These are phyloP conservation scores for Rhagophthalmus giganteus DNA, from an alignment of 2,888 invertebrate species.

Conservation along the genomic window DNA sequence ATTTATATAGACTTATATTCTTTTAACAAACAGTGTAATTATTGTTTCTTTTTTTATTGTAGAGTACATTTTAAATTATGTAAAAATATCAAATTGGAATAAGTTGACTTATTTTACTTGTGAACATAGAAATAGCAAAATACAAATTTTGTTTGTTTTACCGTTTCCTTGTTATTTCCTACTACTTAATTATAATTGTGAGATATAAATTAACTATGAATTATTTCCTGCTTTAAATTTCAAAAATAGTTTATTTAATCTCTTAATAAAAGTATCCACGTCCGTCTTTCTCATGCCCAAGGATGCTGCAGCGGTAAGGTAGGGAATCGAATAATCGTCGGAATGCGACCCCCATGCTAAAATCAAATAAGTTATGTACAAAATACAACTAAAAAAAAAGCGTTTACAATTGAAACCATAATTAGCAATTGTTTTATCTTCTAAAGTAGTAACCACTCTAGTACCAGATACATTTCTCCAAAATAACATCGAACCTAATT, in stretches of 20 bases:
- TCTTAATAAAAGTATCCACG: slow-evolving; percentile 68
- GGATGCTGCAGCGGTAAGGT: slow-evolving; percentile 74
- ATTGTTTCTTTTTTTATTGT: no score
- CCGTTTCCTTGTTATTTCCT: no score
- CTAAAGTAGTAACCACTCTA: slow-evolving; percentile 62
- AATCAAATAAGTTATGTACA: slow-evolving; percentile 7
- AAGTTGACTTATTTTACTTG: no score
- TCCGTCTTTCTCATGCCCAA: slow-evolving; percentile 69
- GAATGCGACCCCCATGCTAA: slow-evolving; percentile 74
- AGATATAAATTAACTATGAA: no score
- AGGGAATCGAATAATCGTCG: slow-evolving; percentile 62
- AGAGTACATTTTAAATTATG: no score
- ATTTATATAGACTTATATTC: no score
- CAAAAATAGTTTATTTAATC: slow-evolving; percentile 66
- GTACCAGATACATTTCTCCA: slow-evolving; percentile 73
- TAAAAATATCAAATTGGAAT: no score
- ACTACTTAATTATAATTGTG: no score
- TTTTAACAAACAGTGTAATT: no score
- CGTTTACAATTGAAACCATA: slow-evolving; percentile 61
- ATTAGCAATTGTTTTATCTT: slow-evolving; percentile 60
- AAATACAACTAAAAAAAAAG: not conserved
- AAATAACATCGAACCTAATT: slow-evolving; percentile 74
- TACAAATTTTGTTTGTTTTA: no score
- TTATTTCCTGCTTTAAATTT: no score
- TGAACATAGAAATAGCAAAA: no score